Base-by-base conservation (phyloP, 2,797 vertebrate genomes). In the Agapornis canus region DNA sequence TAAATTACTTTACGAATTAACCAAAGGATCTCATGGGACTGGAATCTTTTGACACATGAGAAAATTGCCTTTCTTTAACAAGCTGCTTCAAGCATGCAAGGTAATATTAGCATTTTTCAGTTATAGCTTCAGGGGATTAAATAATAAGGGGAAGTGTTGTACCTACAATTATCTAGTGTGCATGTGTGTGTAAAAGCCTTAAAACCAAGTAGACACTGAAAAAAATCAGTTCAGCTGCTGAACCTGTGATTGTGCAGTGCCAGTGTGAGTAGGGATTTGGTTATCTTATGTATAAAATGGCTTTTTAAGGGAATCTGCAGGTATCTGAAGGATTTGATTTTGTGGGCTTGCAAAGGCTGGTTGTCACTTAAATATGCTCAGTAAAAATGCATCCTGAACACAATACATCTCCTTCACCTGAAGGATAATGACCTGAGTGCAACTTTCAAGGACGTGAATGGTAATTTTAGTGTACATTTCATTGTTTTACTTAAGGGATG, bases 91-190 rank as follows among this genome's bases (percentile, higher is more conserved):
- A 97, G 96, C 93, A 87, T 91, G 86, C 84, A 91, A 90, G 92
- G 91, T 94, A 95, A 93, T 94, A 96, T 96, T 96, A 96, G 92
- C 75, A 93, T 96, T 92, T 94, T 96, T 95, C 96, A 95, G 91
- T 56, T 81, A 95, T 94, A 82, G 96, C 97, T 98, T 97, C 92
- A 94, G 96, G 97, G 96, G 92, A 95, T 97, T 97, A 94, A 94
- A 96, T 97, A 97, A 98, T 94, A 96, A 96, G 95, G 86, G 76
- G 37, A 96, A 95, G 69, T 70, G 85, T 91, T 93, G 84, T 86
- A 70, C 84, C 91, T 96, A 77, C 89, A 84, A 70, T 92, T 83
- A 77, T 26, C 43, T 32, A 47, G 73, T 91, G 81, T 92, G 94
- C 69, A 15, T 43, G 54, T 81, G 89, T 79, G 42, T 87, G 80